Base-by-base conservation (phyloP, 2,797 vertebrate genomes). In the Leuciscus waleckii region DNA sequence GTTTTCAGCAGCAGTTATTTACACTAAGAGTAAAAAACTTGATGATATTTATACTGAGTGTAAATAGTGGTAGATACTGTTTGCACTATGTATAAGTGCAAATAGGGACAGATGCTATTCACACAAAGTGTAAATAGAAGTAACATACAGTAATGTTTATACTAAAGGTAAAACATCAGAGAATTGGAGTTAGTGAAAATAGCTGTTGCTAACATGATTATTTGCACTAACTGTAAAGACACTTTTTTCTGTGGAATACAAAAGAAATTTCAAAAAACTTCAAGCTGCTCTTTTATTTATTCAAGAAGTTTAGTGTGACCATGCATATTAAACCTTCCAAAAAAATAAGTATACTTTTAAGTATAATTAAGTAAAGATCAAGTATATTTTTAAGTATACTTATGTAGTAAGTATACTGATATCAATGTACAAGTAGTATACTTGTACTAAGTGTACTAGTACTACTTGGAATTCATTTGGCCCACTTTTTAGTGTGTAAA, bases 31-130 rank as follows among this genome's bases (percentile, higher is more conserved):
- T 9, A 23, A n/a, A 75, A 76, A 37, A 56, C 5, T 74, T 2
- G 2, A n/a, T 37, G 51, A 51, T 80, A 67, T 78, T 78, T 80
- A 49, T 63, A 46, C 39, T 32, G 63, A 9, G 32, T 16, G 63
- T 67, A 65, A 80, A 67, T 68, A 80, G 41, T 78, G 37, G 23
- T 63, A 43, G 37, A 63, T 11, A 78, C 37, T 78, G 76, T 63
- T 78, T 78, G n/a, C 76, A 41, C 14, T 9, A 79, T 5, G 61
- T 23, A 8, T 49, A 46, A 67, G 41, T 49, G 41, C 58, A 79
- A 67, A 79, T 79, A 79, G 19, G 29, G 58, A 67, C 35, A 37
- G 78, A 49, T 80, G 11, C 9, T 68, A 68, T 80, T 67, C 29
- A 68, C 78, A 35, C 78, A 49, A 16, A 14, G 29, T 67, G 26